Evolutionary conservation across 2,113 vertebrate species (phyloP), one percentile per base, ranked within the genome.

Genomic region (Eleginops maclovinus): DNA sequence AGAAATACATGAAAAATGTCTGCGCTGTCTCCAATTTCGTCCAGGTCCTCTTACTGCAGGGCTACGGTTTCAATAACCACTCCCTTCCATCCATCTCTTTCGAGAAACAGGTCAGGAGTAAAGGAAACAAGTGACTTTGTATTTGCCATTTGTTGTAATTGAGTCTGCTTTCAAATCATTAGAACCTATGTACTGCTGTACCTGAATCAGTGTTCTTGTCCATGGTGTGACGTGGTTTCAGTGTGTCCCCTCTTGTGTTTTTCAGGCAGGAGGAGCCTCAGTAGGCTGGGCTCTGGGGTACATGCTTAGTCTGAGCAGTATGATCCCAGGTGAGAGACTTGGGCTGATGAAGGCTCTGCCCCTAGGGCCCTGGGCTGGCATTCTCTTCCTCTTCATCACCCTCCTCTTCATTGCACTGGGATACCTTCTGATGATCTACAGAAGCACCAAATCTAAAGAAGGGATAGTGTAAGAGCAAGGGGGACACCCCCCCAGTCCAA

Each of bases 221-320:
- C 14, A 28, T 55, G 24, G 12, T 60, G n/a, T 28, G 11, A 2
- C 50, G 21, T 58, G 24, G 7, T 66, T 50, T 55, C 19, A 51
- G 0, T 46, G 22, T 19, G 13, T 46, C 28, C 28, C 4, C 8
- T 58, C 14, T 74, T 80, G 61, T 85, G 26, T 65, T 49, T 67
- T 0, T 72, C 93, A 98, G 97, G 96, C 49, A 0, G 93, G 89
- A 0, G 95, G 91, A 1, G 79, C 93, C 0, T 94, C 95, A 0
- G 60, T 97, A 0, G 96, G 97, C 83, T 98, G 97, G 97, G 93
- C 96, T 0, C 88, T 99, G 85, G 97, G 97, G 17, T 97, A 95
- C 89, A 96, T 98, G 96, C 93, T 99, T 44, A 96, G 87, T 78
- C 89, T 95, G 59, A 98, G 95, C 79, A 95, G 88, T 77, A 85